Conservation (phyloP, 1,140 invertebrate genomes). For the Pogonognathellus flavescens region DNA sequence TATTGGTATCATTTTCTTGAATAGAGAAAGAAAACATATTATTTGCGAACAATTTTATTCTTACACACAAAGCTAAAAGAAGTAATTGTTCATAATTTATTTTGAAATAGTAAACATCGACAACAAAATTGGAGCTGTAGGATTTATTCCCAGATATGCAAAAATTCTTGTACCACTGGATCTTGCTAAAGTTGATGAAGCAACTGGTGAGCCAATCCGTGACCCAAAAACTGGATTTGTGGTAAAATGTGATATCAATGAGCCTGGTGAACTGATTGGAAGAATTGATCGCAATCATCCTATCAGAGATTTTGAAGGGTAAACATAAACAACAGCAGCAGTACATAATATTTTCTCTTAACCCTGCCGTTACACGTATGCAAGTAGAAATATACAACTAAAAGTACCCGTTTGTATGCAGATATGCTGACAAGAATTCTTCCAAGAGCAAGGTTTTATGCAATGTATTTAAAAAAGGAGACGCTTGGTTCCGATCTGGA, state of each 20-base stretch:
- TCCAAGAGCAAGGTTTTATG: slow-evolving; percentile 85
- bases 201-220: slow-evolving; percentile 85
- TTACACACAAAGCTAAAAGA: too few relatives aligned
- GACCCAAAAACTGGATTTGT: slow-evolving; percentile 81
- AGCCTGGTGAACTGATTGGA: slow-evolving; percentile 91
- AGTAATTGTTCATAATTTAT: too few relatives aligned
- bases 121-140: slow-evolving; percentile 91
- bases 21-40: too few relatives aligned
- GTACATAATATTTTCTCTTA: too few relatives aligned
- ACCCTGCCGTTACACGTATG: neutral
- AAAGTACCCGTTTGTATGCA: neutral
- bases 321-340: slow-evolving; percentile 71
- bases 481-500: slow-evolving; percentile 92
- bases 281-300: slow-evolving; percentile 90
- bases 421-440: slow-evolving; percentile 80
- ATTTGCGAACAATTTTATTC: too few relatives aligned
- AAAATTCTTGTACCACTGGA: slow-evolving; percentile 87
- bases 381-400: neutral
- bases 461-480: slow-evolving; percentile 91
- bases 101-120: slow-evolving; percentile 90
- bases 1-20: too few relatives aligned
- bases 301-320: slow-evolving; percentile 84
- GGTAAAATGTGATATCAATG: slow-evolving; percentile 81
- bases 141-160: slow-evolving; percentile 90
- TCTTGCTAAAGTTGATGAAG: slow-evolving; percentile 88